Base-by-base conservation (phyloP, 2,797 vertebrate genomes). In the Platyrinchus mystaceus region DNA sequence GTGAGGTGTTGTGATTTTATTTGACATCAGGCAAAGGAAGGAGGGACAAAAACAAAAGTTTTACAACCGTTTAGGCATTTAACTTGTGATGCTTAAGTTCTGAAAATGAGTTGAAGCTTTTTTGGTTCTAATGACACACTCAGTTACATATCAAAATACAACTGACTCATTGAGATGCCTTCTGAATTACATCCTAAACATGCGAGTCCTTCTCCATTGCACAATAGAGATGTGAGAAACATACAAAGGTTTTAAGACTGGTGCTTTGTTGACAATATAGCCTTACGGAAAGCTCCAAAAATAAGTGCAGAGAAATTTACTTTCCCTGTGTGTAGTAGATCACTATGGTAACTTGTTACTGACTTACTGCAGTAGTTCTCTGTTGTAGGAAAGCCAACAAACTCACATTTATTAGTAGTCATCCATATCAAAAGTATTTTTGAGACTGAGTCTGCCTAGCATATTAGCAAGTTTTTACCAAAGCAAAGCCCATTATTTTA, bases 271-370 rank as follows among this genome's bases (percentile, higher is more conserved):
- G 64, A 60, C 14, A 68, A 24, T 14, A 49, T 6, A 59, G 15
- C 23, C 69, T 79, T 78, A 41, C 23, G 84, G 93, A 84, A 83
- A n/a, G 41, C 60, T 93, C 66, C 10, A 85, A 60, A 89, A 60
- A 84, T 81, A 93, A 89, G 47, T 84, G 47, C 69, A 93, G 88
- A 89, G 77, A 90, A 53, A 52, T 96, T 70, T 91, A 75, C 27
- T 90, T 93, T 93, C 39, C 47, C 43, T 74, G 43, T 76, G 77
- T 84, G 82, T 84, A 85, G 92, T 87, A 85, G 60, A 86, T 97
- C 96, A 95, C 94, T 94, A 96, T 96, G 93, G 95, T 73, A 96
- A 97, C 97, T 94, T 89, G 89, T 84, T 90, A 90, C 87, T 95
- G 84, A 49, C 60, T 93, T 93, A 86, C 81, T 90, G 88, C 91